Evolutionary conservation across 2,113 vertebrate species (phyloP), one percentile per base, ranked within the genome.

Genomic region (Myocastor coypus): DNA sequence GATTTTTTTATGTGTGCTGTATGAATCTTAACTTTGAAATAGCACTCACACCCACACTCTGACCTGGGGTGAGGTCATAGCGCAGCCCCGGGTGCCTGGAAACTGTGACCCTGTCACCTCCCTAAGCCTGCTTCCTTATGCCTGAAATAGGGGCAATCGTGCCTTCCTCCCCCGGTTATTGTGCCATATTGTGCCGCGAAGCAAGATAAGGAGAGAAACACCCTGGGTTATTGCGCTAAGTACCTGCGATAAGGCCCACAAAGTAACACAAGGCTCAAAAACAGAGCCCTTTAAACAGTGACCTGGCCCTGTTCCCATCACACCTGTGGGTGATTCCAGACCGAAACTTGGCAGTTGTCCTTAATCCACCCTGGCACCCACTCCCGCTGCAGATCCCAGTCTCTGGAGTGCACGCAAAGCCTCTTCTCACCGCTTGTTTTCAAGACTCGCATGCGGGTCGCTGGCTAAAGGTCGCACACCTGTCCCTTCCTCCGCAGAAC

Each of bases 311-410:
- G 13, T 19, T 69, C 96, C 97, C 93, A 24, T 69, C 93, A 89
- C 96, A 97, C 96, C 97, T 97, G 97, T 68, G 73, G 75, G 30
- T 52, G 81, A 80, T 68, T 71, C 8, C 66, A 52, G 66, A 68
- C 61, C 32, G 88, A 92, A 32, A 61, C 85, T 93, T 91, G 97
- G 96, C 92, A 89, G 81, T 19, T 5, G 61, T 89, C 92, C 30
- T 28, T 82, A 40, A 68, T 26, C 85, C 66, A 22, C 9, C 6
- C 63, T 66, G 30, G 24, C 83, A 95, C 26, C 17, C 34, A 26
- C 66, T 85, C 71, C 75, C 34, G 0, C 59, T 7, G 83, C 57
- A 16, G 24, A n/a, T 42, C 20, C 46, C 6, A 22, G 84, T 92
- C 22, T 37, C 59, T 8, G 75, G 3, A 14, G 28, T 4, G 42